These are phyloP conservation scores for Dipodomys stephensi DNA, from an alignment of 2,113 vertebrate species.

Conservation along the genomic window DNA sequence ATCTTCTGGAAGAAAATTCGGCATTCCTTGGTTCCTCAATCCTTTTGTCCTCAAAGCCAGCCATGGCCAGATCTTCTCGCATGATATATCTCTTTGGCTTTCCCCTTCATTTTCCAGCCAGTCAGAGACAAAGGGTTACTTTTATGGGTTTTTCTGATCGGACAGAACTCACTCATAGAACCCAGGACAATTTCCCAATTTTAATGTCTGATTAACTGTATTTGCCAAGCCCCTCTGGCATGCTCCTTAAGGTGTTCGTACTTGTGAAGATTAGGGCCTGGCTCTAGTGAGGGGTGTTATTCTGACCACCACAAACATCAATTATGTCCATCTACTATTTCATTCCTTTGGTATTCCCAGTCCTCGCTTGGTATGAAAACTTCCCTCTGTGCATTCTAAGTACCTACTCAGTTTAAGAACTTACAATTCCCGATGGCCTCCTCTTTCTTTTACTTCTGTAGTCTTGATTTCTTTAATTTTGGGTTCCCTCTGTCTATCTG, in stretches of 20 bases:
- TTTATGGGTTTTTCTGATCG: neutral
- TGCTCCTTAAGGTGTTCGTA: neutral
- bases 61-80: neutral
- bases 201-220: neutral
- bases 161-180: neutral
- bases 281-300: neutral
- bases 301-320: neutral
- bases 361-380: neutral
- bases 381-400: neutral
- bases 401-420: neutral
- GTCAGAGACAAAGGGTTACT: neutral
- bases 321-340: neutral
- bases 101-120: neutral
- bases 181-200: neutral
- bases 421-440: neutral
- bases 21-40: accelerated
- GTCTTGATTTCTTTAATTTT: neutral
- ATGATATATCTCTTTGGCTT: neutral
- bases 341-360: neutral
- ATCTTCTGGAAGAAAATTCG: neutral
- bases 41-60: neutral
- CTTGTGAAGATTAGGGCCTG: neutral
- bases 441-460: neutral
- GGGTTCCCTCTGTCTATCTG: neutral
- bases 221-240: neutral